Base-by-base conservation (phyloP, 2,888 invertebrate genomes). In the Acleris emargana region DNA sequence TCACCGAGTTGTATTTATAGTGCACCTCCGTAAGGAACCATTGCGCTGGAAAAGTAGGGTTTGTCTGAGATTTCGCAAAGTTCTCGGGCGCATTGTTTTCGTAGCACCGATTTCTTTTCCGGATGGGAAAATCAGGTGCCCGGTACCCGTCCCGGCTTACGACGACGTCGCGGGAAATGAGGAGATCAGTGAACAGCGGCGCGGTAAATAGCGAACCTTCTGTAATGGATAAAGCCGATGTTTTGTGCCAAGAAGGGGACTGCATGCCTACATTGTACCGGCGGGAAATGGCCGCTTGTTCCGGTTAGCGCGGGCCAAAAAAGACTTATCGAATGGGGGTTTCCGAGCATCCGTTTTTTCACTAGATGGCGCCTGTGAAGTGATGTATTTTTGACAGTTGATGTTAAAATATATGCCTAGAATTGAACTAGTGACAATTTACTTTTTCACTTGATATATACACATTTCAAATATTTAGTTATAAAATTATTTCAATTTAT, bases 1-100 rank as follows among this genome's bases (percentile, higher is more conserved):
- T 86, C 50, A 95, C 89, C 1, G 87, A 84, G 80, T 95, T 95
- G 75, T 88, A 88, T 54, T 93, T 93, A 68, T 94, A 93, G 84
- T 94, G 91, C 1, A 94, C 94, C 75, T 93, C 93, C 9, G 94
- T 94, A 68, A 95, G 83, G 76, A 94, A 94, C 91, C 93, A 94
- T 67, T 94, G 94, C 47, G 91, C 92, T 93, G 81, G 45, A 83
- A 87, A 71, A 13, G 38, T 13, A 38, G 13, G 38, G 38, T 38
- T 38, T 38, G 38, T 38, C 38, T 57, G 45, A 57, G 43, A 57
- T 6, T 51, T 25, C 17, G n/a, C 25, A 18, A 16, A n/a, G 47
- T 25, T 59, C 50, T 52, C 25, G 45, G 51, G 38, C 18, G 25
- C 18, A 38, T 57, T 57, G 61, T 66, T 66, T 66, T 66, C 47